These are phyloP conservation scores for Cylindroiulus punctatus DNA, from an alignment of 2,888 invertebrate genomes.

Conservation along the genomic window DNA sequence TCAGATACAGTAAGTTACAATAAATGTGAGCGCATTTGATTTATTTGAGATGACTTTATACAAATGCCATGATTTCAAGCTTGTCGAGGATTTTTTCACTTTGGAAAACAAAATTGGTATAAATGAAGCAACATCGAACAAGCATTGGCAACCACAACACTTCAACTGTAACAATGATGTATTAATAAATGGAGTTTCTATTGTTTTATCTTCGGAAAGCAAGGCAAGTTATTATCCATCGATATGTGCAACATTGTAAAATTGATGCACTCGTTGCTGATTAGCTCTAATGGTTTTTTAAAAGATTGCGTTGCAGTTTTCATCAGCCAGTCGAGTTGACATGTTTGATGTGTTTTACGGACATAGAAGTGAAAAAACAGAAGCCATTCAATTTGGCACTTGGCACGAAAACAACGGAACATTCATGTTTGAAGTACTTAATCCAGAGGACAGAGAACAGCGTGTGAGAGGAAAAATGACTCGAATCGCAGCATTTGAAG, in stretches of 20 bases:
- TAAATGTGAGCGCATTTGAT: too few relatives aligned
- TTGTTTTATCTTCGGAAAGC: neutral
- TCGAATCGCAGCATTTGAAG: neutral
- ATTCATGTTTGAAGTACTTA: conserved; percentile 1
- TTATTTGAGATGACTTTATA: too few relatives aligned
- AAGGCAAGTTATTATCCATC: too few relatives aligned
- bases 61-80: neutral
- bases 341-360: conserved; percentile 49
- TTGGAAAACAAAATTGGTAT: neutral
- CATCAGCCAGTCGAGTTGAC: neutral
- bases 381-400: neutral
- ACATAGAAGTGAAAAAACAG: neutral
- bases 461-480: neutral
- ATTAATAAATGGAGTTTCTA: neutral
- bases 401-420: conserved; percentile 22
- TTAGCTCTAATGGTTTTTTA: neutral
- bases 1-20: neutral
- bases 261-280: too few relatives aligned
- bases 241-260: too few relatives aligned
- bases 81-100: neutral
- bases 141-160: neutral
- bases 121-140: neutral
- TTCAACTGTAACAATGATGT: neutral
- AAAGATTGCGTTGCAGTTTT: neutral
- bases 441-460: conserved; percentile 30